These are phyloP conservation scores for Chloropsis hardwickii DNA, from an alignment of 2,113 vertebrate species.

Conservation along the genomic window DNA sequence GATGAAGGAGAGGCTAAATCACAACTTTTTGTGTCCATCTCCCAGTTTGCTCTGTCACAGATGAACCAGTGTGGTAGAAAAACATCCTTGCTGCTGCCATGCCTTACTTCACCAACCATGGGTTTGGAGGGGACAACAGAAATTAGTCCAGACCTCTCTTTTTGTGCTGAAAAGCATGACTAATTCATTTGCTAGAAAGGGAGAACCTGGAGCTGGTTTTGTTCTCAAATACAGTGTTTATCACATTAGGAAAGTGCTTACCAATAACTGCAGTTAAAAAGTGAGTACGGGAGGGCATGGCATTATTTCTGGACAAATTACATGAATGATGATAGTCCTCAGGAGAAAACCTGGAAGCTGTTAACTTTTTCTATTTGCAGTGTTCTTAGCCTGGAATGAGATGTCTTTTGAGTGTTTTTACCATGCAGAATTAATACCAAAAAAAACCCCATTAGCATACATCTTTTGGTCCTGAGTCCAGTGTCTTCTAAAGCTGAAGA, in stretches of 20 bases:
- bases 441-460: fast-evolving
- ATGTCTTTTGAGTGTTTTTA: not conserved
- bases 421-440: not conserved
- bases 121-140: not conserved
- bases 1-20: not conserved
- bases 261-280: not conserved
- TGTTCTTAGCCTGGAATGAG: not conserved
- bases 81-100: not conserved
- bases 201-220: not conserved
- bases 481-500: not conserved
- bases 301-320: not conserved
- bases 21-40: not conserved
- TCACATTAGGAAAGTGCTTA: not conserved
- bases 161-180: not conserved
- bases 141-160: not conserved
- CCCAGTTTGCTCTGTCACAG: not conserved
- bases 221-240: not conserved
- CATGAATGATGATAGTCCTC: not conserved
- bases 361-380: not conserved
- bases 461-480: not conserved
- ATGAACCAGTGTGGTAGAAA: not conserved
- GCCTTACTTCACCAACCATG: fast-evolving
- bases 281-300: fast-evolving
- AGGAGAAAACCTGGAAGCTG: not conserved
- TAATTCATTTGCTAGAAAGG: not conserved